phyloP scores from a whole-genome alignment of 2,797 vertebrate species.

The Myiothlypis coronata region DNA sequence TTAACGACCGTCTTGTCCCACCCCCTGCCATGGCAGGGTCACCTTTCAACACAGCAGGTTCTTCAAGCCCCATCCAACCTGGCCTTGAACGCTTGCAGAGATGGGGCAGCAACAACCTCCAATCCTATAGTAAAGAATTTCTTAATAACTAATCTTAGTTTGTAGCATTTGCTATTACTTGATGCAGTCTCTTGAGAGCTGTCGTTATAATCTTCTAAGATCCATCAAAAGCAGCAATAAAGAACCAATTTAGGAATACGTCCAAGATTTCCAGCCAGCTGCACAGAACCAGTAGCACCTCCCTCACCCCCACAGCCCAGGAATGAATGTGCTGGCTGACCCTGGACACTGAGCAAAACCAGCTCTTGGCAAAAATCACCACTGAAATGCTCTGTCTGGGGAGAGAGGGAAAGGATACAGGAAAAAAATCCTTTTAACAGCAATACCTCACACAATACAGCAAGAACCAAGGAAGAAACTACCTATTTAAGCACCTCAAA shows the following conservation, averaged over 20 bases:
- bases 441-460: not conserved
- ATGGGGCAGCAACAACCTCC: not conserved
- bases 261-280: not conserved
- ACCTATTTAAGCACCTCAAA: not conserved
- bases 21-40: not conserved
- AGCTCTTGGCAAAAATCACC: not conserved
- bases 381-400: not conserved
- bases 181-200: not conserved
- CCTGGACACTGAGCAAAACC: not conserved
- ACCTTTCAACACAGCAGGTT: not conserved
- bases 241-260: not conserved
- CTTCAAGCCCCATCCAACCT: not conserved
- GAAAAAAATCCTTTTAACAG: not conserved
- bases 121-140: not conserved
- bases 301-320: not conserved
- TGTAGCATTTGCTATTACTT: not conserved
- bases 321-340: not conserved
- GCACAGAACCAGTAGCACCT: not conserved
- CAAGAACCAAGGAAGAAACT: not conserved
- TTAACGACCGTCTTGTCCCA: rapidly evolving
- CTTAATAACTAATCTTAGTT: not conserved
- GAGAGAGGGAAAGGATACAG: not conserved
- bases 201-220: not conserved
- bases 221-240: not conserved
- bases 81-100: not conserved